Base-by-base conservation (phyloP, 1,140 invertebrate genomes). In the Zophobas atratus region DNA sequence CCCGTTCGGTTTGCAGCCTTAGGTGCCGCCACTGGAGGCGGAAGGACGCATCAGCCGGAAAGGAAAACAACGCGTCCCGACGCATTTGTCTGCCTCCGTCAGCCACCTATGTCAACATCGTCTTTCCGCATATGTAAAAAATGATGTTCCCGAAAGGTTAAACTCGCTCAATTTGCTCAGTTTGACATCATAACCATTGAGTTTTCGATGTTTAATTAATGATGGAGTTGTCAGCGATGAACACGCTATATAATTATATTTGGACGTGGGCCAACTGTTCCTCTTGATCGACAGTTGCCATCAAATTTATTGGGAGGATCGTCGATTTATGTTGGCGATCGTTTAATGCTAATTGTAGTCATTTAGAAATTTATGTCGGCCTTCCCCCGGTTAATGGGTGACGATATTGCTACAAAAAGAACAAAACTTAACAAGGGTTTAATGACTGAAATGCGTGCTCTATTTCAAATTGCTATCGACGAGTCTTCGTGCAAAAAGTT, bases 211-310 rank as follows among this genome's bases (percentile, higher is more conserved):
- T 67, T 67, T 67, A 67, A 67, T 67, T 67, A 67, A 67, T 67
- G 60, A 67, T 67, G 8, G 60, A 67, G 60, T 67, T 67, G 60
- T 67, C 60, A 67, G 60, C 60, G 39, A 67, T 67, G 60, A 67
- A 67, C 60, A 67, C 51, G 39, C 53, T 46, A 75, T 75, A 75
- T 75, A 75, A 75, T 75, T 75, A 46, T 75, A 75, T 75, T 75
- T 75, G 72, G 72, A 56, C 39, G 72, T 36, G 41, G 34, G 72
- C 72, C 72, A 75, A 75, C 38, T 43, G 41, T 57, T 57, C 55
- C 36, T 43, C 70, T 43, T 72, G 70, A 72, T 72, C 48, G 70
- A 72, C 70, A 72, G 48, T 72, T 72, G 70, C 70, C 48, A 72
- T 72, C 70, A 72, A 72, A 72, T 72, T 72, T 72, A 72, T 72